These are phyloP conservation scores for Zootoca vivipara DNA, from an alignment of 2,113 vertebrate genomes.

Conservation along the genomic window DNA sequence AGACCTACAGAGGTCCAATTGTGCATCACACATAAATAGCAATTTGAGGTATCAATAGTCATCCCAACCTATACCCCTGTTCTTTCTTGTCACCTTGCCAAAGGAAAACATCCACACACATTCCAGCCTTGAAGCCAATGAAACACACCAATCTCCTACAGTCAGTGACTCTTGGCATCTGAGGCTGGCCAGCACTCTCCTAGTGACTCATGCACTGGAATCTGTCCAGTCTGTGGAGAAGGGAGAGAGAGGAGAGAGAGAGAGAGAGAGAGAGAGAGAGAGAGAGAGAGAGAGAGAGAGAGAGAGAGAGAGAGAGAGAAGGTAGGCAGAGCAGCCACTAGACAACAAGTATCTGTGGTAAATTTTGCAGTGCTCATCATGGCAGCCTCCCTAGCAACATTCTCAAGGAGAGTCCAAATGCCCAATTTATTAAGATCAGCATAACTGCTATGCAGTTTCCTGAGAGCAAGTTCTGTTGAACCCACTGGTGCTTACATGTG, in stretches of 20 bases:
- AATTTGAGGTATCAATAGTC: neutral
- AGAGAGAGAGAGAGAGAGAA: neutral
- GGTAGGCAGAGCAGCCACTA: too few species aligned
- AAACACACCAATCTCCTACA: neutral
- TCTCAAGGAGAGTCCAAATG: too few species aligned
- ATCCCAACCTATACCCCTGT: neutral
- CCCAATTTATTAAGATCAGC: too few species aligned
- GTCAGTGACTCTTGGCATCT: neutral
- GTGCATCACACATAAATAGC: neutral
- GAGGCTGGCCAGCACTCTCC: neutral
- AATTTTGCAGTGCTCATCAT: too few species aligned
- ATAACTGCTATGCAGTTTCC: too few species aligned
- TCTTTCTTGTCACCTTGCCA: neutral
- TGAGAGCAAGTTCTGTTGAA: too few species aligned
- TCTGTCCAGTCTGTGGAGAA: neutral
- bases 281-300: neutral
- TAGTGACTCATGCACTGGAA: neutral
- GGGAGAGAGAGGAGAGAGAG: too few species aligned
- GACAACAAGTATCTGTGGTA: too few species aligned
- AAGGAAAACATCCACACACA: neutral
- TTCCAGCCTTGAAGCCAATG: neutral
- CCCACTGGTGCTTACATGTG: too few species aligned
- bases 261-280: neutral
- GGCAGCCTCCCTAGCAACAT: too few species aligned
- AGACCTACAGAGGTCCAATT: too few species aligned